Evolutionary conservation across 2,113 vertebrate genomes (phyloP), one percentile per base, ranked within the genome.

Genomic region (Trinectes maculatus): DNA sequence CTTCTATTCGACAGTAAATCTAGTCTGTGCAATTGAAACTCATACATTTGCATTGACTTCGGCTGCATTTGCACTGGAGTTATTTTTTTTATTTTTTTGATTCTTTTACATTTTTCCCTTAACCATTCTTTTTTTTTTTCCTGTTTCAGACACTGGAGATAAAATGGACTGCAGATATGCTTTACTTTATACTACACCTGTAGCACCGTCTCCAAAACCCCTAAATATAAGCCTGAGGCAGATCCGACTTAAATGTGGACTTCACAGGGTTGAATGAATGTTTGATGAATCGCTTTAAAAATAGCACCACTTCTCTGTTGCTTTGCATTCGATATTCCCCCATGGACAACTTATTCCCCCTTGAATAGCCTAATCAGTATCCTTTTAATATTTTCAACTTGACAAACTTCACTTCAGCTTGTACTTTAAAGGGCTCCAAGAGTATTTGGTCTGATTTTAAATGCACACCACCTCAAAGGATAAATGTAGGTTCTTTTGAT

Each of bases 1-100:
- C 61, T 71, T 63, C 63, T 65, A 71, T 87, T 85, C 75, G 57
- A 37, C 48, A 36, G 67, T 62, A 69, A 79, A 80, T 79, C 74
- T 40, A 48, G 54, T 63, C 59, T 49, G 49, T 60, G 55, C 69
- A 55, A 71, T 70, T 75, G 61, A 69, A 76, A 72, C 66, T 19
- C 62, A 46, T 60, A 51, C 31, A 57, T 82, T 47, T 65, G 24
- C 74, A 77, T 63, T 59, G 64, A 74, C 61, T 60, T 66, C 31
- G 51, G 16, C 21, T 59, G 11, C 47, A 39, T 68, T 60, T 59
- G 59, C 26, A 37, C 28, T 43, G 19, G 34, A 48, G 65, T 44
- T 59, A 55, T 25, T 2, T 39, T 28, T 71, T 61, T 46, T 24
- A 3, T 22, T 46, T 46, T 8, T 8, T 43, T 19, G 16, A 8